Evolutionary conservation across 2,888 invertebrate genomes (phyloP), one percentile per base, ranked within the genome.

Genomic region (Cephus spinipes): DNA sequence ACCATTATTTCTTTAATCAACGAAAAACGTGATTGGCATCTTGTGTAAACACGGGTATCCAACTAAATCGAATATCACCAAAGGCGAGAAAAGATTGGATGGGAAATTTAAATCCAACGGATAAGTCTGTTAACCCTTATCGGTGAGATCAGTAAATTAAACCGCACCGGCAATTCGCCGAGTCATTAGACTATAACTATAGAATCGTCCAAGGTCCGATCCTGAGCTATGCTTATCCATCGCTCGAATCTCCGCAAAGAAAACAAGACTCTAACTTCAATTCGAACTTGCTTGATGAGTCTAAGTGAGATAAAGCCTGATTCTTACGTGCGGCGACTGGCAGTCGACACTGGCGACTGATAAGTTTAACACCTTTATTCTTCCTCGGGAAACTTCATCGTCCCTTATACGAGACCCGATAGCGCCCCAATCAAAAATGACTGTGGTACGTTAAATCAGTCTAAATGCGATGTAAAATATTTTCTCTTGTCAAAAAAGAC

Each of bases 211-310:
- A 75, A 75, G 77, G 82, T 79, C 80, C 80, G 83, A 85, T 85
- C 85, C 83, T 79, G 79, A 77, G 75, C 80, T 23, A 33, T 33
- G 71, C 71, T 55, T 88, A 88, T 88, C 88, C 74, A 76, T 73
- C 78, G 78, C 75, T 81, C 76, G 77, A 80, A 88, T 88, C 88
- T 82, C 77, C 71, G 35, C 81, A 84, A 87, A 87, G 84, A 84
- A 84, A 87, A 84, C 81, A 85, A 89, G 85, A 84, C 81, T 82
- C 31, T 30, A 79, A 81, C 85, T 86, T 85, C 88, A 87, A 88
- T 89, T 84, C 86, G 88, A 55, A 89, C 87, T 89, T 88, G 81
- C 82, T 86, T 86, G 87, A 89, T 87, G 87, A 88, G 87, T 83
- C 83, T 35, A 55, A 55, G 55, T 55, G 23, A 55, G 55, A 55